Evolutionary conservation across 2,888 invertebrate genomes (phyloP).

Genomic region (Coremacera marginata): DNA sequence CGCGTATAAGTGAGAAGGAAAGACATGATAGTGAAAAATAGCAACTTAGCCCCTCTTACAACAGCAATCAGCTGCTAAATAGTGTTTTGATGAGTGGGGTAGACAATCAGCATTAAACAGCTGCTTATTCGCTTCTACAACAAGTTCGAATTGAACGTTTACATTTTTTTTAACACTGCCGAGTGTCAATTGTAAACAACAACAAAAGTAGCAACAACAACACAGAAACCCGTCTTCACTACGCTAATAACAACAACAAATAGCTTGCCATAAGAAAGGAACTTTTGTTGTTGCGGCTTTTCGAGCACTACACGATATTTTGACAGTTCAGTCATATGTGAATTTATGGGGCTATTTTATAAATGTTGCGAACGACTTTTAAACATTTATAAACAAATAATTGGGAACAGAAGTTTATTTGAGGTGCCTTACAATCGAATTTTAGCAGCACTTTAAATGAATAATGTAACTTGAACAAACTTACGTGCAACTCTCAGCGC

Average conservation of each 20-base stretch:
- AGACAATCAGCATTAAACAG: neutral
- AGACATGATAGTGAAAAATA: neutral
- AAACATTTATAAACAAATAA: neutral
- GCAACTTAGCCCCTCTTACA: neutral
- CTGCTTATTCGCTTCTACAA: neutral
- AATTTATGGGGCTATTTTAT: conserved; percentile 15
- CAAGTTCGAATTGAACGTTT: conserved; percentile 13
- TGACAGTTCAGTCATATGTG: conserved; percentile 33
- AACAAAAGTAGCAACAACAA: conserved; percentile 46
- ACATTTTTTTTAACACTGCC: conserved; percentile 40
- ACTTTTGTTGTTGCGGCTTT: conserved; percentile 44
- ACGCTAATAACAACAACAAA: conserved; percentile 34
- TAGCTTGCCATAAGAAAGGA: conserved; percentile 8
- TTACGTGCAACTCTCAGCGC: no score
- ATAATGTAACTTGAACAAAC: no score
- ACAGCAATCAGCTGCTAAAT: no score
- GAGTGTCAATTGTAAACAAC: conserved; percentile 56
- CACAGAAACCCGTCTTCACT: neutral
- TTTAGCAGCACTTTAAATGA: no score
- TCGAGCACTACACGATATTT: neutral
- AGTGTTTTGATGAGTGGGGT: neutral
- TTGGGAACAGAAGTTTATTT: no score
- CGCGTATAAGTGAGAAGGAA: conserved; percentile 5
- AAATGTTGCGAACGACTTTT: neutral
- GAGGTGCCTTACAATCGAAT: no score